phyloP scores from a whole-genome alignment of 1,140 invertebrate genomes.

The Drosophila novamexicana region DNA sequence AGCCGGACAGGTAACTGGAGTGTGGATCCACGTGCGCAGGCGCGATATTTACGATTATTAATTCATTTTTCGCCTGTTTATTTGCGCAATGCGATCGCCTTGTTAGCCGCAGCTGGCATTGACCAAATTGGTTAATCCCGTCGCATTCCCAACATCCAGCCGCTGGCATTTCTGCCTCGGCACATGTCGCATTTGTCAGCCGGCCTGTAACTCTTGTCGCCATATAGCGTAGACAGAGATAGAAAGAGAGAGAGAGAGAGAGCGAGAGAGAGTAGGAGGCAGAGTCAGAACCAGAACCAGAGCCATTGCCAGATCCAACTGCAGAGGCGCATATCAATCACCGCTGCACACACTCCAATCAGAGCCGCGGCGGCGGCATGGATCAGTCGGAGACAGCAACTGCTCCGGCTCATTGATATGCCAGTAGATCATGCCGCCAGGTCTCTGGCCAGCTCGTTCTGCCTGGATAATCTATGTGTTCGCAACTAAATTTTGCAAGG shows the following conservation, averaged over 20 bases:
- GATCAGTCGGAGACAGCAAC: constrained; percentile 52
- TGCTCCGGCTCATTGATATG: constrained; percentile 67
- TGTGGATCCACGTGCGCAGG: constrained; percentile 60
- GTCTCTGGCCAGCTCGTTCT: constrained; percentile 4
- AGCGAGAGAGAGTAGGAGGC: constrained; percentile 1
- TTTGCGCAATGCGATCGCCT: constrained; percentile 49
- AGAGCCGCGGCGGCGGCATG: constrained; percentile 67
- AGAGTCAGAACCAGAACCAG: background rate
- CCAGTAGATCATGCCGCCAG: constrained; percentile 75
- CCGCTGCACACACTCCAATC: constrained; percentile 44
- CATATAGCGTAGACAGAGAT: constrained; percentile 9
- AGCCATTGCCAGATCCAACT: background rate
- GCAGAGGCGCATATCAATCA: constrained; percentile 73
- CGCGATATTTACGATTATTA: constrained; percentile 80
- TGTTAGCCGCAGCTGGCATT: constrained; percentile 52
- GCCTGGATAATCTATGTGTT: constrained; percentile 76
- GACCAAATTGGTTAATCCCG: constrained; percentile 66
- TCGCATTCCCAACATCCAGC: constrained; percentile 31
- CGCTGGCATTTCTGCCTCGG: constrained; percentile 24
- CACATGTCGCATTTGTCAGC: constrained; percentile 76
- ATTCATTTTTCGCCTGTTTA: constrained; percentile 79
- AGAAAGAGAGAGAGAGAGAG: background rate
- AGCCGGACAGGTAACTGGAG: background rate
- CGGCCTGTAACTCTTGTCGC: constrained; percentile 72
- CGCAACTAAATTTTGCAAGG: constrained; percentile 75